These are phyloP conservation scores for Pegoplata infirma DNA, from an alignment of 2,888 invertebrate species.

Conservation along the genomic window DNA sequence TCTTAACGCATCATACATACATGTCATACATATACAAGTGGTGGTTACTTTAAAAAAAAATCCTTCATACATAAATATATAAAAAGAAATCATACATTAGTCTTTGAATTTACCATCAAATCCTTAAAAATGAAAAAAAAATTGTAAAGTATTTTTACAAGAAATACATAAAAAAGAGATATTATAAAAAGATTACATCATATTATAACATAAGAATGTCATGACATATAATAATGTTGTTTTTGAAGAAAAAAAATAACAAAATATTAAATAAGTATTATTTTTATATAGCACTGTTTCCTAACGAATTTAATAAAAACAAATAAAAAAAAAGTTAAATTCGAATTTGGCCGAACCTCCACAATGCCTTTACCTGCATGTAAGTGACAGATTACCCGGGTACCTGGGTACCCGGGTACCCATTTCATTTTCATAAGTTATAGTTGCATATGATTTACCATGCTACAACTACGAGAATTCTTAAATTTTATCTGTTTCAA, in stretches of 20 bases:
- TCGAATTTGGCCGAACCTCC: too few species aligned
- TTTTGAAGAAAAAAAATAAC: not conserved
- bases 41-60: conserved; percentile 13
- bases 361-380: too few species aligned
- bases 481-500: too few species aligned
- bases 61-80: not conserved
- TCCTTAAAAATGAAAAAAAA: not conserved
- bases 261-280: not conserved
- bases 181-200: conserved; percentile 25
- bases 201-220: conserved; percentile 32
- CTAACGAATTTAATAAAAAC: too few species aligned
- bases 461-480: too few species aligned
- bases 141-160: too few species aligned
- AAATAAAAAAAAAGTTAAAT: too few species aligned
- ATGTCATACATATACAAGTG: not conserved
- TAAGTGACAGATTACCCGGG: too few species aligned
- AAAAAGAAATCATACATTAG: conserved; percentile 28
- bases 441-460: too few species aligned
- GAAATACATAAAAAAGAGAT: conserved; percentile 15
- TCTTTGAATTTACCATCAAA: conserved; percentile 15
- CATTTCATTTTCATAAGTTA: too few species aligned
- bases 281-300: not conserved
- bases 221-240: conserved; percentile 24
- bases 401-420: too few species aligned
- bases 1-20: conserved; percentile 7